Evolutionary conservation across 2,113 vertebrate genomes (phyloP).

Genomic region (Anarhynchus alexandrinus): DNA sequence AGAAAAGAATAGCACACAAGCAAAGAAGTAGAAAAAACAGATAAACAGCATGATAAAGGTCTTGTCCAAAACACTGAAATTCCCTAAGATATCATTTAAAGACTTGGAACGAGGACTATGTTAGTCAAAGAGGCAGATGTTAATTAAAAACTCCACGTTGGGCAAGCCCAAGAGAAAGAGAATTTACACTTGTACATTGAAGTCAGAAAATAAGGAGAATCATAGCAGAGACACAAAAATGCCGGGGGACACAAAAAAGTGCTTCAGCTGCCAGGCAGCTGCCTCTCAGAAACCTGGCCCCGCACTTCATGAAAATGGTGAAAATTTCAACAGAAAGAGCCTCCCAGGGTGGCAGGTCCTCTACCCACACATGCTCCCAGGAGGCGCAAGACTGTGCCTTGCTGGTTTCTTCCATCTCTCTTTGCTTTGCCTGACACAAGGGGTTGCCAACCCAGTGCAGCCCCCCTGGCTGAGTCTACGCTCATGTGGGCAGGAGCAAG

Average conservation of each 20-base stretch:
- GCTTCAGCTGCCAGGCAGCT: background rate
- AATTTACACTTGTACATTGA: background rate
- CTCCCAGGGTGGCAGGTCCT: background rate
- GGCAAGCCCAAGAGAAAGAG: background rate
- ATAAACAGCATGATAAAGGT: background rate
- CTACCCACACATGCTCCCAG: background rate
- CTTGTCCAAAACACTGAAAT: background rate
- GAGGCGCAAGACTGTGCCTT: fast-evolving
- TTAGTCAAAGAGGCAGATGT: background rate
- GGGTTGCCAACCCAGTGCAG: fast-evolving
- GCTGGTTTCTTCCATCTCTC: background rate
- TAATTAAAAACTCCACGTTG: background rate
- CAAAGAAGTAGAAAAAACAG: background rate
- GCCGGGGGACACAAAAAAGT: background rate
- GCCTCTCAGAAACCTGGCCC: background rate
- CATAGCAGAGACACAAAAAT: background rate
- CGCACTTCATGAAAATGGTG: background rate
- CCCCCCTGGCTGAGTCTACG: fast-evolving
- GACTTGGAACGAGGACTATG: background rate
- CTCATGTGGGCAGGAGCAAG: background rate
- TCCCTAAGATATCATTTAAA: background rate
- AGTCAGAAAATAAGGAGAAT: background rate
- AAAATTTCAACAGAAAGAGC: background rate
- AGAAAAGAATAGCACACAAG: background rate
- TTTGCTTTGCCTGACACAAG: background rate